Evolutionary conservation across 2,113 vertebrate genomes (phyloP).

Genomic region (Nycticebus coucang): DNA sequence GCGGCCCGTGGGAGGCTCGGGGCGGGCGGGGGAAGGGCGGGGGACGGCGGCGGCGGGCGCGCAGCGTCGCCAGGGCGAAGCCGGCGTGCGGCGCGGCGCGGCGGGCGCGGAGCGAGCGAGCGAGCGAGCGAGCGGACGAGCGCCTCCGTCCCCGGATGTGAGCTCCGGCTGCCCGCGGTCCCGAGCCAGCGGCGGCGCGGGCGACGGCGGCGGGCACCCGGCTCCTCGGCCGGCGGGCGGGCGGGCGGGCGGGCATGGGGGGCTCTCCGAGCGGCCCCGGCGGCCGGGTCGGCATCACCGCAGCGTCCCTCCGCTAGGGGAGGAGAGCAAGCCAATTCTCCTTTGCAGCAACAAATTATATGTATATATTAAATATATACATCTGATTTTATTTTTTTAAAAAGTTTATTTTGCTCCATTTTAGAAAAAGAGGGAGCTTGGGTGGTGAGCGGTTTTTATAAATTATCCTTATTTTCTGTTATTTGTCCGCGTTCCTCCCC

Average conservation of each 20-base stretch:
- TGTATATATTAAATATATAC: slow-evolving; percentile 82
- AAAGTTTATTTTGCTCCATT: slow-evolving; percentile 81
- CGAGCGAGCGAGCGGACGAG: slow-evolving; percentile 62
- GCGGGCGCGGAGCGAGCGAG: slow-evolving; percentile 68
- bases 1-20: slow-evolving; percentile 78
- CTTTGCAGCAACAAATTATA: slow-evolving; percentile 75
- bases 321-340: slow-evolving; percentile 70
- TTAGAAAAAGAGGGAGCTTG: slow-evolving; percentile 72
- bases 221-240: slow-evolving; percentile 69
- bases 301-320: slow-evolving; percentile 70
- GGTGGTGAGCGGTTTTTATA: slow-evolving; percentile 76
- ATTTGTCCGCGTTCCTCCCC: slow-evolving; percentile 72
- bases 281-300: slow-evolving; percentile 53
- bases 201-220: slow-evolving; percentile 58
- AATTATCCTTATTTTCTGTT: slow-evolving; percentile 75
- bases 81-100: slow-evolving; percentile 76
- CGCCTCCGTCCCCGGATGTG: slow-evolving; percentile 80
- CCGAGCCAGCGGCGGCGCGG: slow-evolving; percentile 72
- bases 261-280: slow-evolving; percentile 66
- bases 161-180: slow-evolving; percentile 72
- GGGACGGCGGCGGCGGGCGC: slow-evolving; percentile 68
- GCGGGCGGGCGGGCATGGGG: slow-evolving; percentile 67
- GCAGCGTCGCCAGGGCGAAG: slow-evolving; percentile 77
- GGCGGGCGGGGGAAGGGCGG: slow-evolving; percentile 64
- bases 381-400: slow-evolving; percentile 76